Base-by-base conservation (phyloP, 2,797 vertebrate genomes). In the Gephyroberyx darwinii region DNA sequence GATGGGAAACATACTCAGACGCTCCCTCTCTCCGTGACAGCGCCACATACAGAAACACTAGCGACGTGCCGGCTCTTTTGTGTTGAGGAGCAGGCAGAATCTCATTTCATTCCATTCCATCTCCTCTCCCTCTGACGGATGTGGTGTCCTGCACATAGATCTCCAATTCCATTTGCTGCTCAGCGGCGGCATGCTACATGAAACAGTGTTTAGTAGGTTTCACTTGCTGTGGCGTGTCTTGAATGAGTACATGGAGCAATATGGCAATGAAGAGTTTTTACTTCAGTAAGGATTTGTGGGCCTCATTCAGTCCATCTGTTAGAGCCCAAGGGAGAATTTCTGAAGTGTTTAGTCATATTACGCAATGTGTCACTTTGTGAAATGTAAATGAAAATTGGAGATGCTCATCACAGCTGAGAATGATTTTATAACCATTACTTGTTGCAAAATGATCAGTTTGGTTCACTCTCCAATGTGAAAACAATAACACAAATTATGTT, bases 31-130 rank as follows among this genome's bases (percentile, higher is more conserved):
- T 68, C 10, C 60, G 53, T 73, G 69, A 77, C 68, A 26, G 48
- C 69, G 50, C 47, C 54, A 50, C 20, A 53, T 14, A 30, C 37
- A n/a, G 60, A 67, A 45, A 74, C 65, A 71, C 62, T 6, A 20
- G 22, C 10, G 4, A 16, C 52, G 31, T 13, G 20, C 12, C 12
- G 13, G 3, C 8, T 16, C n/a, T 65, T 77, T 61, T 69, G 69
- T 59, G 55, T 51, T 54, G 35, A 75, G 58, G 53, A 72, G 69
- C 43, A 20, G 8, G 10, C 68, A 59, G 69, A 72, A 77, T 86
- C 71, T 81, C 66, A 78, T 83, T 82, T 86, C 6, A 70, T 85
- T 85, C 70, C 22, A 33, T 78, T 66, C 59, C 60, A 68, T 86
- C 79, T 73, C 62, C 20, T 77, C 72, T 78, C 57, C 33, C 20